These are phyloP conservation scores for Ophioninae sp. DNA, from an alignment of 2,888 invertebrate genomes.

Conservation along the genomic window DNA sequence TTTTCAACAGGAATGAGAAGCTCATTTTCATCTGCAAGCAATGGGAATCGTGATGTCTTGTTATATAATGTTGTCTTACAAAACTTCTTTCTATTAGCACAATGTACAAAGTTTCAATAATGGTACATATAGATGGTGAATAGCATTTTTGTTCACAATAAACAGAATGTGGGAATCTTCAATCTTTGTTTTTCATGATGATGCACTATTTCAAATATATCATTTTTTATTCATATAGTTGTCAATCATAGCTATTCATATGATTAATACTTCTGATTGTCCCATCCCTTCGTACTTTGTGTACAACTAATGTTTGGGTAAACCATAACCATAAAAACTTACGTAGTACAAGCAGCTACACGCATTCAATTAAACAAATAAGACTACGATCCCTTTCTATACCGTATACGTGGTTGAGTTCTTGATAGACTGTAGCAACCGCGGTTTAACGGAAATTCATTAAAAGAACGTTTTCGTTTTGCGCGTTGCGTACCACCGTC, in stretches of 20 bases:
- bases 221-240: too few relatives aligned
- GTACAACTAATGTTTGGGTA: too few relatives aligned
- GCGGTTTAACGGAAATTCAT: background rate
- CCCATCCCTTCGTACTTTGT: too few relatives aligned
- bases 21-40: slow-evolving; percentile 52
- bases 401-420: background rate
- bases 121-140: too few relatives aligned
- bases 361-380: slow-evolving; percentile 4
- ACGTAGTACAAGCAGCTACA: slow-evolving; percentile 29
- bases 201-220: background rate
- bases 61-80: background rate
- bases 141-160: too few relatives aligned
- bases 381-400: background rate
- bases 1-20: slow-evolving; percentile 42
- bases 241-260: too few relatives aligned
- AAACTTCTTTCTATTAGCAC: background rate
- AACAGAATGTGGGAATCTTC: background rate
- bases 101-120: too few relatives aligned
- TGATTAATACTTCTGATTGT: too few relatives aligned
- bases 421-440: background rate
- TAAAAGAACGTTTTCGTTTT: background rate
- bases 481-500: background rate
- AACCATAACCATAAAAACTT: slow-evolving; percentile 42
- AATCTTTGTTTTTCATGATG: background rate
- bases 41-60: background rate